Percentiles rank a stretch among this genome's conserved stretches.
These are phyloP conservation scores for Apocheima hispidaria DNA, from an alignment of 2,888 invertebrate genomes.

Conservation along the genomic window DNA sequence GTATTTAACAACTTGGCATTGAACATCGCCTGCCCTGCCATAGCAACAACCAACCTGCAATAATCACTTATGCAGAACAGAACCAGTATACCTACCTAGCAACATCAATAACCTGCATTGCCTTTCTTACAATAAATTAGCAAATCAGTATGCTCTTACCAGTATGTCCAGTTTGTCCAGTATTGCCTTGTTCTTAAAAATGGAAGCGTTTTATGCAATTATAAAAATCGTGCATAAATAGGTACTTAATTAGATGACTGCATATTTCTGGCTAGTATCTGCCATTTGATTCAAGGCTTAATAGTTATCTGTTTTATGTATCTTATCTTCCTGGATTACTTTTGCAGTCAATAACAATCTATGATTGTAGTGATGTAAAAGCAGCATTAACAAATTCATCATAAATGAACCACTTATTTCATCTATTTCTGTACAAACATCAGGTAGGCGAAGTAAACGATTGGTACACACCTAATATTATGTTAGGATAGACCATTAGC, in stretches of 20 bases:
- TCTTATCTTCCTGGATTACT: slow-evolving; percentile 8
- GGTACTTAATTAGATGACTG: too few relatives aligned
- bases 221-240: too few relatives aligned
- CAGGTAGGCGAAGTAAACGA: neutral
- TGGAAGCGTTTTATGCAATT: too few relatives aligned
- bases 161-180: too few relatives aligned
- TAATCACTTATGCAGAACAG: slow-evolving; percentile 6
- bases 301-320: neutral
- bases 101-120: neutral
- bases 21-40: neutral
- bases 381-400: neutral
- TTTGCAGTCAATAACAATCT: too few relatives aligned
- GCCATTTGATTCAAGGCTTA: neutral
- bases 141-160: neutral
- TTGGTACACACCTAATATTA: too few relatives aligned
- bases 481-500: too few relatives aligned
- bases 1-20: neutral
- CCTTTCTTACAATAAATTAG: neutral
- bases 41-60: neutral
- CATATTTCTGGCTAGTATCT: neutral
- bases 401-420: slow-evolving; percentile 3
- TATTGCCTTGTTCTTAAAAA: neutral
- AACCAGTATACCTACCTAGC: neutral
- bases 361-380: slow-evolving; percentile 5
- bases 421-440: neutral